Evolutionary conservation across 2,888 invertebrate genomes (phyloP).

Genomic region (Trichopria drosophilae): DNA sequence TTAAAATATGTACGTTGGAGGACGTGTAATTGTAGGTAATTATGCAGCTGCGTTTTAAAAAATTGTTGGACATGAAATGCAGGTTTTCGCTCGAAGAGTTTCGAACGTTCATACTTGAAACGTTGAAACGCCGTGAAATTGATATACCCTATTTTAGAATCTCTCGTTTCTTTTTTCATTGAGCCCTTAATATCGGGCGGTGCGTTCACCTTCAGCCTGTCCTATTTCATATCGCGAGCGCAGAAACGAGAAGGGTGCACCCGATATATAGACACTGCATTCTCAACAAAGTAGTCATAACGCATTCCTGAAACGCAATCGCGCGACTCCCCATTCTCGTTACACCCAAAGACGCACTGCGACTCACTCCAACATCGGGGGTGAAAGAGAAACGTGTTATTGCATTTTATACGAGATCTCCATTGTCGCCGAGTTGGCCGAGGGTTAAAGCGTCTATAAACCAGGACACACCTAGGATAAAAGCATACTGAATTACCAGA

Average conservation of each 20-base stretch:
- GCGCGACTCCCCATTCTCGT: conserved; percentile 49
- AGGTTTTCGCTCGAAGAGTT: no score
- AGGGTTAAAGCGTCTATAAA: conserved; percentile 23
- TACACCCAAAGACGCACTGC: conserved; percentile 40
- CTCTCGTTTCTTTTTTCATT: no score
- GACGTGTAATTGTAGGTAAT: no score
- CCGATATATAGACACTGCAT: conserved; percentile 46
- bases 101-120: no score
- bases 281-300: conserved; percentile 55
- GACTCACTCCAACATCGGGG: conserved; percentile 30
- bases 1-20: no score
- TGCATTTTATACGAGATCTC: conserved; percentile 43
- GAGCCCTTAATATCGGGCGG: no score
- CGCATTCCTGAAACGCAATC: conserved; percentile 54
- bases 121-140: no score
- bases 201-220: no score
- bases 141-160: no score
- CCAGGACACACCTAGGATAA: conserved; percentile 10
- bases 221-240: conserved; percentile 14
- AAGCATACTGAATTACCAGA: conserved; percentile 11
- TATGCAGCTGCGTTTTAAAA: no score
- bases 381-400: conserved; percentile 45
- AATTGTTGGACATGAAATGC: no score
- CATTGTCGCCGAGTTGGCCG: conserved; percentile 26
- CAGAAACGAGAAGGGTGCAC: conserved; percentile 8